Evolutionary conservation across 2,888 invertebrate genomes (phyloP), one percentile per base, ranked within the genome.

Genomic region (Drosophila nigricruria): DNA sequence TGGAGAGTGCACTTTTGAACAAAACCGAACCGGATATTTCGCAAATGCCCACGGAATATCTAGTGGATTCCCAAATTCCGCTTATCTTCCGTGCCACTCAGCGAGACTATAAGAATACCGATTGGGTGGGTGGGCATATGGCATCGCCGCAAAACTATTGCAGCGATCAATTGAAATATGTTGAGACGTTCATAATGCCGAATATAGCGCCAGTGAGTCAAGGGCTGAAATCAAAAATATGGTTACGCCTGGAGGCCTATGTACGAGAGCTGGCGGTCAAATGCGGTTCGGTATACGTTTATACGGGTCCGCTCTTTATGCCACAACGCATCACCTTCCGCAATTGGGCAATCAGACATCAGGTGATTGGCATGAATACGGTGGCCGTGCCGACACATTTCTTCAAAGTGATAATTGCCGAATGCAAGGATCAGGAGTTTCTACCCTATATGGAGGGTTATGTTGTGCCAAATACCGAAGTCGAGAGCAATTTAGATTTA

Each of bases 371-470:
- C 2, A 93, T 95, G 0, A 98, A 97, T 93, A 95, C 97, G 62
- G 98, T 99, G 1, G 97, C 99, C 0, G 99, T 99, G 0, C 99
- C 99, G 0, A 99, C 99, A 0, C 99, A 99, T 92, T 99, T 98
- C 93, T 99, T 97, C 93, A 99, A 99, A 94, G 95, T 98, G 18
- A 94, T 97, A n/a, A 96, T 97, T 0, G 95, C 95, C 2, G 97
- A 98, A 93, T 62, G 79, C 43, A 94, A 94, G 0, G 72, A 93
- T 0, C 94, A 95, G 75, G 95, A 95, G 0, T 93, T 94, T 1
- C 12, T 64, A 8, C 94, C 97, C 40, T 96, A 97, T 86, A 95
- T 99, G 95, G 97, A 98, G 93, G 95, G 97, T 0, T 99, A 96
- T 92, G 96, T 98, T 1, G 95, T 99, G 95, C 98, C 98, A 20